Percentiles rank a stretch among this genome's conserved stretches.
These are phyloP conservation scores for Phortica magna DNA, from an alignment of 2,888 invertebrate genomes.

Conservation along the genomic window DNA sequence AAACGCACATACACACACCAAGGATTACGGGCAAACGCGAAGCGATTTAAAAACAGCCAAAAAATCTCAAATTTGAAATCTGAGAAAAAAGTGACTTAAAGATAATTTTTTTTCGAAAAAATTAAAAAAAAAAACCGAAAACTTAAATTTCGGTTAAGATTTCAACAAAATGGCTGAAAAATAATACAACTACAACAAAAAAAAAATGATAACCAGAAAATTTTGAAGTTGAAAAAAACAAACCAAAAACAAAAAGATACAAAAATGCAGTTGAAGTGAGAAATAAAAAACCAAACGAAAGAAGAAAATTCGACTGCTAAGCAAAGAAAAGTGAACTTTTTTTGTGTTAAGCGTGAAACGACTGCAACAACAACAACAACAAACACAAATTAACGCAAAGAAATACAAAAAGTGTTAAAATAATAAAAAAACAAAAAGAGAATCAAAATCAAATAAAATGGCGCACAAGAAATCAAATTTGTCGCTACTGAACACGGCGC, in stretches of 20 bases:
- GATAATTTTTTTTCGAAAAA: slow-evolving; percentile 38
- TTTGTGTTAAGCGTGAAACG: neutral
- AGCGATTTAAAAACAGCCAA: slow-evolving; percentile 34
- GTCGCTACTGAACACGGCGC: neutral
- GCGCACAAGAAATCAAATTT: slow-evolving; percentile 27
- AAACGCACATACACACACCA: slow-evolving; percentile 45
- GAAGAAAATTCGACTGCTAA: no score
- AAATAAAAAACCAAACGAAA: neutral
- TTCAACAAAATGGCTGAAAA: neutral
- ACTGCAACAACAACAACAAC: slow-evolving; percentile 7
- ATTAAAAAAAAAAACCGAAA: slow-evolving; percentile 34
- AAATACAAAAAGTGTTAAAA: slow-evolving; percentile 15
- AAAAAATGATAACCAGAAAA: slow-evolving; percentile 30
- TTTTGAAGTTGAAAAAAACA: slow-evolving; percentile 2
- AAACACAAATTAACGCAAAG: slow-evolving; percentile 23
- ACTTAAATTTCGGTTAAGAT: neutral
- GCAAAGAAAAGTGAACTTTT: slow-evolving; percentile 22
- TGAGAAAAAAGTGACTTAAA: slow-evolving; percentile 20
- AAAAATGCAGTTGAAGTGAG: neutral
- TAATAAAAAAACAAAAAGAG: slow-evolving; percentile 16
- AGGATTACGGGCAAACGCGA: slow-evolving; percentile 63
- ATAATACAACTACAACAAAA: neutral
- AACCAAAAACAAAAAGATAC: neutral
- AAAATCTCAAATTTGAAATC: slow-evolving; percentile 40
- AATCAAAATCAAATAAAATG: slow-evolving; percentile 14